A percentile compares a stretch with the other conserved stretches of the same genome.
Conservation (phyloP, 2,113 vertebrate species). For the Mionectes macconnelli region DNA sequence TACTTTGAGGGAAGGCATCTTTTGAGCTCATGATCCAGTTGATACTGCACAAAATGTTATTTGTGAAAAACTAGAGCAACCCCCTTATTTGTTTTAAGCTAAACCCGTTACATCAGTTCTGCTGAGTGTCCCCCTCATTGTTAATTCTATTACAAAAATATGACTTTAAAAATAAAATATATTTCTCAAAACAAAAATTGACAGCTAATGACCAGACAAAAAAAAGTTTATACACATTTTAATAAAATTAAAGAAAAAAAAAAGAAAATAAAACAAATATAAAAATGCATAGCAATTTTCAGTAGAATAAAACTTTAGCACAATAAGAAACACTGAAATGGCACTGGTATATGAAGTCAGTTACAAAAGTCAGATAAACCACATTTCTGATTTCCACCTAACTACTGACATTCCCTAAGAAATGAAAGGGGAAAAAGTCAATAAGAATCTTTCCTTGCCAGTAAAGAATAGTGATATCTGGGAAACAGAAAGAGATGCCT, state of each 20-base stretch:
- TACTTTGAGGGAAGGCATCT: background rate
- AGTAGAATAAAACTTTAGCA: background rate
- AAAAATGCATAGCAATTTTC: background rate
- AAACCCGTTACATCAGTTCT: background rate
- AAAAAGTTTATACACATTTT: background rate
- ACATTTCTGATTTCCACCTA: background rate
- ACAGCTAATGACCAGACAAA: background rate
- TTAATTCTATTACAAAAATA: background rate
- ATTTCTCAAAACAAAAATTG: background rate
- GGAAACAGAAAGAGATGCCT: background rate
- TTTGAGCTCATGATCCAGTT: background rate
- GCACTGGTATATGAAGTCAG: background rate
- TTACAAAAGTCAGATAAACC: background rate
- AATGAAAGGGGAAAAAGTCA: background rate
- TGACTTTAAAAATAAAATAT: background rate
- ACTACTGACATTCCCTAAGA: background rate
- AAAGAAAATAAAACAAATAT: background rate
- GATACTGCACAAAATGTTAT: background rate
- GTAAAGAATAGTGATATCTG: background rate
- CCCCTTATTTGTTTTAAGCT: background rate
- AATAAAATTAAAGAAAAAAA: background rate
- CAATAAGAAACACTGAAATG: background rate
- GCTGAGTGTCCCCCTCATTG: background rate
- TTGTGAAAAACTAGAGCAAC: background rate
- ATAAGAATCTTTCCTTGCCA: background rate